Conservation (phyloP, 2,113 vertebrate species). For the Scortum barcoo region DNA sequence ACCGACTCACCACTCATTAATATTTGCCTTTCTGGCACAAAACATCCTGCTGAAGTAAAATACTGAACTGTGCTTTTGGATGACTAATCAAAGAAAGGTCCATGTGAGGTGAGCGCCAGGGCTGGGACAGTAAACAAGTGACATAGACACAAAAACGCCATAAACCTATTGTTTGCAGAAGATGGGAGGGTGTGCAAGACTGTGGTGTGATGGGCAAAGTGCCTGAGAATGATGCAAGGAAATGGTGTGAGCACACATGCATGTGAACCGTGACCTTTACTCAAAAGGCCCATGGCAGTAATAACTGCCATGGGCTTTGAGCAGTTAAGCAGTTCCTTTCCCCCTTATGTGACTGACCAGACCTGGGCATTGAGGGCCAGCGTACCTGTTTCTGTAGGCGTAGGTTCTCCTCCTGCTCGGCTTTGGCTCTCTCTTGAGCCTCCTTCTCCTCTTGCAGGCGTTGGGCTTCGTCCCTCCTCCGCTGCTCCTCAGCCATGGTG, state of each 20-base stretch:
- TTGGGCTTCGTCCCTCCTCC: conserved; percentile 81
- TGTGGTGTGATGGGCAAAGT: conserved; percentile 10
- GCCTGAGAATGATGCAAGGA: conserved; percentile 1
- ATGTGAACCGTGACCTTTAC: conserved; percentile 7
- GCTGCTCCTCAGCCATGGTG: conserved; percentile 84
- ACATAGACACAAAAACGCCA: background rate
- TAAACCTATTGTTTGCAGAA: conserved; percentile 11
- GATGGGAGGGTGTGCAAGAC: background rate
- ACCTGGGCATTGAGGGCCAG: background rate
- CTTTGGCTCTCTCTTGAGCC: conserved; percentile 84
- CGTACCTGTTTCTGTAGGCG: conserved; percentile 93
- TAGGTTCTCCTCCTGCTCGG: conserved; percentile 90
- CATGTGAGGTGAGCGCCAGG: conserved; percentile 6
- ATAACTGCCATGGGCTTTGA: background rate
- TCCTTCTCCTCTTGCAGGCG: conserved; percentile 82
- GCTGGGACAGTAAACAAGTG: conserved; percentile 9
- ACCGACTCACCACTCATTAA: background rate
- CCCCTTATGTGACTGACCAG: background rate
- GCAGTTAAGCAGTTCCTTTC: background rate
- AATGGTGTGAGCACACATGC: background rate
- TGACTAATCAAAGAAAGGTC: conserved; percentile 13
- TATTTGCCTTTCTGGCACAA: conserved; percentile 2
- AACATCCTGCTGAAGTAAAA: conserved; percentile 1
- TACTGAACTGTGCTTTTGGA: background rate
- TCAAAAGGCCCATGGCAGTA: background rate